Evolutionary conservation across 2,113 vertebrate genomes (phyloP), one percentile per base, ranked within the genome.

Genomic region (Gambusia holbrooki): DNA sequence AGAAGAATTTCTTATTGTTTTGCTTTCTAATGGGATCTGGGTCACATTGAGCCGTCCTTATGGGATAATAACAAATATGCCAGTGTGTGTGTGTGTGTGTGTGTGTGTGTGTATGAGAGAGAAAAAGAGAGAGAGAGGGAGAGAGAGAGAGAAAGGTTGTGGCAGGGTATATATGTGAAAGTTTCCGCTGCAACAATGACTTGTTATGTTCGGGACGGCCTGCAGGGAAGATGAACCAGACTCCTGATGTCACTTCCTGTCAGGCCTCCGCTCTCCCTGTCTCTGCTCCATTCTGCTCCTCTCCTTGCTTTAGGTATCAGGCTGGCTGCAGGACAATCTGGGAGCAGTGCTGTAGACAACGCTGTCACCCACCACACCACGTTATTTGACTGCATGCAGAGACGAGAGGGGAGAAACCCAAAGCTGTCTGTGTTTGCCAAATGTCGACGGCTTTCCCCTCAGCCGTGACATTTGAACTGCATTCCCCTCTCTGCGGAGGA

Each of bases 11-110:
- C 28, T 51, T 30, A 28, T 32, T 27, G 73, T 71, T 48, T 51
- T 62, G 62, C 35, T 81, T 71, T 33, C 78, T 63, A 29, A 69
- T 22, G 62, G 62, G 62, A 32, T 80, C 54, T 80, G 62, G 66
- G 60, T 69, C 77, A 69, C 66, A 58, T 63, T 64, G 66, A 27
- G 58, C 63, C 32, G 28, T 66, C 77, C 60, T 69, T 64, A 35
- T 58, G 71, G 35, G 30, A 71, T 66, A 30, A 71, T 35, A 22
- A 61, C 17, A 67, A 66, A 19, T 35, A n/a, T 72, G 51, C 62
- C 51, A 66, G n/a, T 74, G 66, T 68, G 62, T n/a, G 32, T n/a
- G 35, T 40, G 0, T 66, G 72, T 30, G 63, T 66, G 35, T 40
- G 8, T 9, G 8, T 40, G 37, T 40, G 12, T 40, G 37, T 40